Percentiles rank a stretch among this genome's conserved stretches.
Evolutionary conservation across 1,140 invertebrate species (phyloP).

Genomic region (Zaprionus capensis): DNA sequence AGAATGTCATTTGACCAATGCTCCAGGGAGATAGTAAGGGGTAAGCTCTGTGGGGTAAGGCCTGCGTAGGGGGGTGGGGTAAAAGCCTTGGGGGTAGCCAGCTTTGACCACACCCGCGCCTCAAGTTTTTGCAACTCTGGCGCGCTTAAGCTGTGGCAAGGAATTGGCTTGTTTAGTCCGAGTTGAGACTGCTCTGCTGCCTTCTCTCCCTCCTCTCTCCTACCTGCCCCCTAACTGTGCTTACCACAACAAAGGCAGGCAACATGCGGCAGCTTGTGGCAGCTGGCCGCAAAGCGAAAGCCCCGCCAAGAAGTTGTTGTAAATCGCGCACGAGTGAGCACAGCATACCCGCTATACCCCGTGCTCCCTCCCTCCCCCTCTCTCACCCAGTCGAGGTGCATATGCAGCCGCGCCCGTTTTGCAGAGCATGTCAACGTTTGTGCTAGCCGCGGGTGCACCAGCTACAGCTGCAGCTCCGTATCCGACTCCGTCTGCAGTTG

Average conservation of each 20-base stretch:
- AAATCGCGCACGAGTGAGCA: constrained; percentile 75
- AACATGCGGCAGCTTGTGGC: constrained; percentile 21
- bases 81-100: neutral
- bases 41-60: neutral
- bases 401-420: constrained; percentile 49
- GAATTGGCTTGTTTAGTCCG: constrained; percentile 45
- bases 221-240: constrained; percentile 36
- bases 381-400: constrained; percentile 14
- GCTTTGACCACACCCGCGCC: constrained; percentile 27
- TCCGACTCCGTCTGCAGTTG: neutral
- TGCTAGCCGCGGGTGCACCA: constrained; percentile 56
- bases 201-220: neutral
- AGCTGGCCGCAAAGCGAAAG: constrained; percentile 64
- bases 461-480: neutral
- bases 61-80: too few relatives aligned
- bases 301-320: constrained; percentile 69
- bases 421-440: constrained; percentile 51
- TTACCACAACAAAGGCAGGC: constrained; percentile 73
- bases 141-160: constrained; percentile 18
- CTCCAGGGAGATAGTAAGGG: neutral
- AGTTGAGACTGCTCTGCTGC: constrained; percentile 11
- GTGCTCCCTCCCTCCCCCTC: neutral
- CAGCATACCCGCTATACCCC: constrained; percentile 26
- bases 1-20: constrained; percentile 65
- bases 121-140: constrained; percentile 18